Evolutionary conservation across 2,888 invertebrate species (phyloP).

Genomic region (Aspidiotus destructor): DNA sequence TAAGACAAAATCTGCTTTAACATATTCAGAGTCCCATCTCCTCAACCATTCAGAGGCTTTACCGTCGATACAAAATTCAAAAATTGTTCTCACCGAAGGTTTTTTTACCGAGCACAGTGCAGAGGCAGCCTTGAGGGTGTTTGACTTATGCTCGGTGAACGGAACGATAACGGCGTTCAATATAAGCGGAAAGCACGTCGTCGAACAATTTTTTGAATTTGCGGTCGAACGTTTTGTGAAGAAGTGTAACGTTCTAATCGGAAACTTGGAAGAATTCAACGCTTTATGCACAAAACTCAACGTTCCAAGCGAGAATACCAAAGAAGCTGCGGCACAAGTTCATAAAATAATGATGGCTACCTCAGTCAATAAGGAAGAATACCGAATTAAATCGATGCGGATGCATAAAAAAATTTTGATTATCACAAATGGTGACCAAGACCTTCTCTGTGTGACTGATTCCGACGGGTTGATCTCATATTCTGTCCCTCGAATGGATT

Average conservation of each 20-base stretch:
- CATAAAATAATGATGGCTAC: background rate
- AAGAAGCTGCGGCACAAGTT: constrained; percentile 2
- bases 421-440: constrained; percentile 12
- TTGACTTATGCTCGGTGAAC: constrained; percentile 2
- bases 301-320: background rate
- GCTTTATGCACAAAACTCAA: background rate
- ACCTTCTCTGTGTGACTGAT: background rate
- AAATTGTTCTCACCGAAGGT: constrained; percentile 21
- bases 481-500: background rate
- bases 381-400: constrained; percentile 5
- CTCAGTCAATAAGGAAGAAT: background rate
- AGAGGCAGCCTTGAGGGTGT: constrained; percentile 6
- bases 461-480: constrained; percentile 7
- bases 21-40: constrained; percentile 7
- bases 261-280: constrained; percentile 18
- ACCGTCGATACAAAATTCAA: constrained; percentile 1
- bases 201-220: background rate
- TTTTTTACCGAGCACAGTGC: constrained; percentile 18
- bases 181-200: constrained; percentile 17
- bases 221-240: background rate
- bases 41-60: background rate
- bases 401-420: constrained; percentile 22
- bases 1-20: background rate
- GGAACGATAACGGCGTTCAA: constrained; percentile 16
- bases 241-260: constrained; percentile 17